Evolutionary conservation across 2,113 vertebrate species (phyloP), one percentile per base, ranked within the genome.

Genomic region (Megaceryle maxima): DNA sequence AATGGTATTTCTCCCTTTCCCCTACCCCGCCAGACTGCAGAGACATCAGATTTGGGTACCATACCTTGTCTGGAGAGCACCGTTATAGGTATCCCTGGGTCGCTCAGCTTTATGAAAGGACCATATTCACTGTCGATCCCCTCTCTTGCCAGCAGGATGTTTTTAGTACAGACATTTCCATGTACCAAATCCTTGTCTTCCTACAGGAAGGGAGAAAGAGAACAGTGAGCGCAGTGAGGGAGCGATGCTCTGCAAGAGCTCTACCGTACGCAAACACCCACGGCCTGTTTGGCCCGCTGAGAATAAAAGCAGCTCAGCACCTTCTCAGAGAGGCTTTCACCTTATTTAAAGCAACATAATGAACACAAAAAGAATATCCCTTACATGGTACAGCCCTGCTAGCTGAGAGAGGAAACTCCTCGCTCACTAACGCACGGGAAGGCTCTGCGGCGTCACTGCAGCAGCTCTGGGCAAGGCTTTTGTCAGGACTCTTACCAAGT

Each of bases 121-220:
- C 99, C 98, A 8, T 98, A 99, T 48, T 99, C 98, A 0, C 83
- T 91, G 29, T 97, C 98, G 33, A 99, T 98, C 29, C 99, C 99
- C 41, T 99, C 99, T 24, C 99, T 98, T 64, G 99, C 99, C 96
- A 99, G 92, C 4, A 99, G 97, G 90, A 99, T 99, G 95, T 99
- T 99, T 96, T 99, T 99, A 11, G 99, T 98, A 85, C 99, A 99
- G 74, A 99, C 99, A 2, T 99, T 99, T 16, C 99, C 99, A 11
- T 99, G 99, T 41, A 99, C 99, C 94, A 99, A 97, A 97, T 99
- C 99, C 97, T 99, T 99, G 92, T 99, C 99, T 97, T 99, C 99
- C 99, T 99, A 57, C 11, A 60, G 56, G 3, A 24, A 76, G 56
- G 18, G 8, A 51, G 43, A 46, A 73, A 62, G 75, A 56, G 59